phyloP scores from a whole-genome alignment of 2,888 invertebrate genomes.

The Heliconius erato region DNA sequence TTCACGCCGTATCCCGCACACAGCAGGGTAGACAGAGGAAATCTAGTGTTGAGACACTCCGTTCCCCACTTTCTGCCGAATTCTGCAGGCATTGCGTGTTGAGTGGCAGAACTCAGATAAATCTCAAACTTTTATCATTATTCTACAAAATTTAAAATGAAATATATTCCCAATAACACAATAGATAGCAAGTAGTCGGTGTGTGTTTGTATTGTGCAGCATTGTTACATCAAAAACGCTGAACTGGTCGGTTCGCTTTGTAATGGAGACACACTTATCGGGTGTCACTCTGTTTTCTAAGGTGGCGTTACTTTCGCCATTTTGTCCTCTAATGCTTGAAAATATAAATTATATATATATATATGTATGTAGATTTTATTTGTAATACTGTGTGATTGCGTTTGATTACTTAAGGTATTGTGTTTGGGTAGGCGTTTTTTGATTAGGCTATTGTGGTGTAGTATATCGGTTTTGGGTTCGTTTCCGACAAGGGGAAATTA shows the following conservation, averaged over 20 bases:
- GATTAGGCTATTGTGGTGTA: too few species aligned
- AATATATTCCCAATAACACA: slow-evolving; percentile 15
- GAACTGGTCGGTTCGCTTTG: slow-evolving; percentile 63
- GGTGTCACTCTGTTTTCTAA: slow-evolving; percentile 53
- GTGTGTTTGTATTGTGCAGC: slow-evolving; percentile 18
- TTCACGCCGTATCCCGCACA: too few species aligned
- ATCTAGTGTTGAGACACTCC: too few species aligned
- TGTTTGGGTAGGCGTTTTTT: neutral
- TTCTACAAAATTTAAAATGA: neutral
- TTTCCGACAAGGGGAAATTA: too few species aligned
- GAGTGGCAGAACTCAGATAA: neutral
- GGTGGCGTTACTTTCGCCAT: slow-evolving; percentile 41
- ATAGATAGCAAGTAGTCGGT: slow-evolving; percentile 9
- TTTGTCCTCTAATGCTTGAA: slow-evolving; percentile 28
- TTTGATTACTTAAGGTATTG: slow-evolving; percentile 45
- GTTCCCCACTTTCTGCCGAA: too few species aligned
- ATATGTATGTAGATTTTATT: too few species aligned
- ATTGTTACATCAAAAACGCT: slow-evolving; percentile 56
- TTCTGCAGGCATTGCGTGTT: too few species aligned
- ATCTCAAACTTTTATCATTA: neutral
- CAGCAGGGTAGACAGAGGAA: too few species aligned
- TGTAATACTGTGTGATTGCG: too few species aligned
- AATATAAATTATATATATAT: too few species aligned
- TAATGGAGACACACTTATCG: slow-evolving; percentile 59
- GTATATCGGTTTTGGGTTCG: too few species aligned